phyloP scores from a whole-genome alignment of 2,888 invertebrate genomes.

The Drosophila anceps region DNA sequence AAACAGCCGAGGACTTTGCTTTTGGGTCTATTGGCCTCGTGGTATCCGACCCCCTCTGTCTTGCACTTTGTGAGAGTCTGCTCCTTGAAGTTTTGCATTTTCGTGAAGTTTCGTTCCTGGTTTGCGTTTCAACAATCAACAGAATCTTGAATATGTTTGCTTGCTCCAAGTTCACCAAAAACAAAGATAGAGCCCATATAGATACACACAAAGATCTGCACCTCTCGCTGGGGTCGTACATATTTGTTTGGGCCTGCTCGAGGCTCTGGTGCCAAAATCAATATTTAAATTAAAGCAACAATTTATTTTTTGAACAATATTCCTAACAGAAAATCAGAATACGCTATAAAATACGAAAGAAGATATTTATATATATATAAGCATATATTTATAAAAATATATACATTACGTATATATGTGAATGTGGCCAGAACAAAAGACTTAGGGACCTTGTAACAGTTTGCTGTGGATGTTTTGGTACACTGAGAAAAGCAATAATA shows the following conservation, averaged over 20 bases:
- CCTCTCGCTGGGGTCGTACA: slow-evolving; percentile 44
- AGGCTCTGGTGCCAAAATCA: slow-evolving; percentile 58
- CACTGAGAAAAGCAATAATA: slow-evolving; percentile 6
- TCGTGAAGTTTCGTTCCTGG: slow-evolving; percentile 4
- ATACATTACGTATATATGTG: slow-evolving; percentile 27
- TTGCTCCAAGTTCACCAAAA: slow-evolving; percentile 24
- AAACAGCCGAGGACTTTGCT: slow-evolving; percentile 18
- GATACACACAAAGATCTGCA: slow-evolving; percentile 28
- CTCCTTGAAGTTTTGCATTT: slow-evolving; percentile 10
- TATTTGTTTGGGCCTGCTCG: slow-evolving; percentile 47
- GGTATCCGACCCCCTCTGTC: not conserved
- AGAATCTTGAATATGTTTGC: slow-evolving; percentile 46
- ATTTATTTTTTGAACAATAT: slow-evolving; percentile 50
- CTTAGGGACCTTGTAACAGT: slow-evolving; percentile 74
- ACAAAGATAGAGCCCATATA: slow-evolving; percentile 34
- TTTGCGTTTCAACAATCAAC: slow-evolving; percentile 42
- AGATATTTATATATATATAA: slow-evolving; percentile 12
- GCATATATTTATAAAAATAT: not conserved
- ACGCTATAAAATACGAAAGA: slow-evolving; percentile 4
- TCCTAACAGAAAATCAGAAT: slow-evolving; percentile 13
- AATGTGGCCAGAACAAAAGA: slow-evolving; percentile 61
- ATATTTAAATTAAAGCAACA: slow-evolving; percentile 70
- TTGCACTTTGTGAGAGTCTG: not conserved
- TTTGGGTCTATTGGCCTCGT: slow-evolving; percentile 8
- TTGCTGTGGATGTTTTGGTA: slow-evolving; percentile 34